Evolutionary conservation across 2,888 invertebrate genomes (phyloP), one percentile per base, ranked within the genome.

Genomic region (Mesoligia furuncula): DNA sequence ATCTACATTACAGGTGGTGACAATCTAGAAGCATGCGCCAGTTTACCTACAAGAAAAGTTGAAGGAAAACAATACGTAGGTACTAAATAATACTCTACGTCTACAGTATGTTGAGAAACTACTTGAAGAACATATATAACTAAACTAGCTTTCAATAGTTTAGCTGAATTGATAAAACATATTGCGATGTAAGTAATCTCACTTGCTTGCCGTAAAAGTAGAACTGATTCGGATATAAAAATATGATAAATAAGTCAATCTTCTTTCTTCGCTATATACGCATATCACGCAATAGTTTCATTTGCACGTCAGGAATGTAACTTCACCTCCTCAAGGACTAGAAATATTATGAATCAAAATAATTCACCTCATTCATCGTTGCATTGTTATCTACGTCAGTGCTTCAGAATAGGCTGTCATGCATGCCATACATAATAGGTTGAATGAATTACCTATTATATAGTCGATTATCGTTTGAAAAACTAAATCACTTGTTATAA

Each of bases 361-460:
- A 84, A 86, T 71, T 86, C 85, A 84, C 71, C 57, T 75, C 66
- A 62, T 67, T 75, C 62, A 42, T 48, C n/a, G 8, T 85, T 27
- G 45, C 66, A 82, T 78, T 85, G 77, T 85, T 86, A 73, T 57
- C 27, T 24, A 75, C 75, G 73, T 61, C 65, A 62, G 36, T 57
- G 65, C 51, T 66, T 70, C 39, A 64, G 57, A 83, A 77, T 42
- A 85, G 54, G 74, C 45, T 73, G 62, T 51, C 62, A 64, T 70
- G 62, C 20, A 54, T 67, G 36, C 17, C 27, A 67, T 57, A 31
- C 27, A 65, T 4, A n/a, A 13, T 73, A 75, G 31, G 73, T 48
- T 64, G 39, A 11, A 27, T 81, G 70, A 87, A 42, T 81, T 42
- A 45, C 13, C 45, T 45, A 42, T 42, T 45, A 42, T 42, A 88